Evolutionary conservation across 30 jellyfish, hydroid and myxozoan species (phyloP).

Genomic region (Aurelia aurita): DNA sequence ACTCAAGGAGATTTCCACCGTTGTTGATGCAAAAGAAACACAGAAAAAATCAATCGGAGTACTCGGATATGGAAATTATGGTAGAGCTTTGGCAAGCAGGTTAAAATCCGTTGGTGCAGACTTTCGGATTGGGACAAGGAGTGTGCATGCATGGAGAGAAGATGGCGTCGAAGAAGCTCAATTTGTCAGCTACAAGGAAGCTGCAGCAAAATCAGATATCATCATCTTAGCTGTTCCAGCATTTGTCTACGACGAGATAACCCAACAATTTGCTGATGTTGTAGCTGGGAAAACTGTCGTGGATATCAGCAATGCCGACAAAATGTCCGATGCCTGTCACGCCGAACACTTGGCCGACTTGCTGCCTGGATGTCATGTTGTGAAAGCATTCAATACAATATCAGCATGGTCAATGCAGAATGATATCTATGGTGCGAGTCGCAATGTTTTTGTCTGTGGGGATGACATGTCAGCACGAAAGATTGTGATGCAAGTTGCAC

Average conservation of each 20-base stretch:
- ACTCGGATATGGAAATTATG: slow-evolving; percentile 76
- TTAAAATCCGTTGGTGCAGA: slow-evolving; percentile 19
- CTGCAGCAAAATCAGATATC: slow-evolving; percentile 37
- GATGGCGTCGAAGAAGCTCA: too few relatives aligned
- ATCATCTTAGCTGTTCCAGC: slow-evolving; percentile 61
- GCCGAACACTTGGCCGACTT: slow-evolving; percentile 55
- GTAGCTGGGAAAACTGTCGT: slow-evolving; percentile 72
- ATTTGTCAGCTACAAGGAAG: slow-evolving; percentile 45
- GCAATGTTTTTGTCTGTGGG: slow-evolving; percentile 65
- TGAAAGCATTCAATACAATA: slow-evolving; percentile 82
- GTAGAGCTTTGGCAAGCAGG: slow-evolving; percentile 55
- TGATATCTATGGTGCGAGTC: slow-evolving; percentile 71
- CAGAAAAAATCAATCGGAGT: neutral
- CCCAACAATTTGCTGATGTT: slow-evolving; percentile 1
- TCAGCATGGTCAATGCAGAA: slow-evolving; percentile 73
- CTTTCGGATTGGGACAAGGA: neutral
- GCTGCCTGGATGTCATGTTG: slow-evolving; percentile 54
- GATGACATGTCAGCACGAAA: too few relatives aligned
- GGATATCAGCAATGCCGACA: slow-evolving; percentile 74
- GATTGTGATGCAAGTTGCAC: slow-evolving; percentile 50
- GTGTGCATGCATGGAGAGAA: too few relatives aligned
- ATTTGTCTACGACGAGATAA: slow-evolving; percentile 14
- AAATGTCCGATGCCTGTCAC: slow-evolving; percentile 30
- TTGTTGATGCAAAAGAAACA: neutral
- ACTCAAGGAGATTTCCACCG: neutral